Base-by-base conservation (phyloP, 2,113 vertebrate species). In the Rhinogobius similis region DNA sequence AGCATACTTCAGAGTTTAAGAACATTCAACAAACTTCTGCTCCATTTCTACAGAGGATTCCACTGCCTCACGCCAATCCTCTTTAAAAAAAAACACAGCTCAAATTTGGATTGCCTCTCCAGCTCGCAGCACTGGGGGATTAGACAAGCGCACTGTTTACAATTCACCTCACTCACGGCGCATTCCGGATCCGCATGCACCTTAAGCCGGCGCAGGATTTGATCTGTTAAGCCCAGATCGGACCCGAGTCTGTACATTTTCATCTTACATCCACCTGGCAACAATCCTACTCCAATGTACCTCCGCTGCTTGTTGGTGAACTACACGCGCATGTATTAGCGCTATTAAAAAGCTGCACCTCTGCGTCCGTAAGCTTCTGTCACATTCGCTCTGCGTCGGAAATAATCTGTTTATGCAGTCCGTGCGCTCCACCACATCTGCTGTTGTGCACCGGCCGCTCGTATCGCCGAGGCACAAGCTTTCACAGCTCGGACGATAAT, bases 361-460 rank as follows among this genome's bases (percentile, higher is more conserved):
- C 81, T 62, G 68, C 74, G 3, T 32, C 85, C 41, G 29, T 26
- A 75, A 84, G 82, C 85, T 77, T 82, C 29, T 63, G 69, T 79
- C 81, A 78, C 73, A 70, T 73, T 52, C 21, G 79, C 58, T 79
- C 74, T 75, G 77, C 62, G 65, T 69, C 65, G 66, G 68, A 72
- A 66, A 79, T 82, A 89, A 89, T 89, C 77, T 75, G 72, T 77
- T 87, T 82, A 83, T 80, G 82, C 38, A 39, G 10, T 39, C 70
- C 14, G 14, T 41, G 41, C 50, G 61, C 67, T 75, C 67, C 72
- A 75, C 46, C 55, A 68, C 79, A 79, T 85, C 75, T 85, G 86
- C 77, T 85, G 86, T 62, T 63, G 41, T n/a, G 41, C 38, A 32
- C 76, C 56, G 39, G 62, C 48, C 29, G 6, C 29, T 32, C 38